phyloP scores from a whole-genome alignment of 1,140 invertebrate genomes.

The Panagrolaimus sp. region DNA sequence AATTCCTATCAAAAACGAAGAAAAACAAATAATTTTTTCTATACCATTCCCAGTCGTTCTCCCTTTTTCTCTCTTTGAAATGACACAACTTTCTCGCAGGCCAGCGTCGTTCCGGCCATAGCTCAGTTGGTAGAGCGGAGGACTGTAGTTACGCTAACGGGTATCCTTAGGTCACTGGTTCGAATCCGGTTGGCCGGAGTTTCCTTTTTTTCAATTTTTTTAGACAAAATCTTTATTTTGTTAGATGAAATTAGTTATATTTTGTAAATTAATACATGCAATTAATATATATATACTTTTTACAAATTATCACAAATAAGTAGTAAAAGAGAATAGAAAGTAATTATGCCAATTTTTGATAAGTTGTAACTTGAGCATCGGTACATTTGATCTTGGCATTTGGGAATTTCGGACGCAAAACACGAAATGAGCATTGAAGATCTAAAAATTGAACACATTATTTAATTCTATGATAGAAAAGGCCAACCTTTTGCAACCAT shows the following conservation, averaged over 20 bases:
- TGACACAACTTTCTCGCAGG: no score
- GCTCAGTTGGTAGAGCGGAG: constrained; percentile 51
- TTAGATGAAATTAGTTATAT: no score
- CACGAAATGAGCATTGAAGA: constrained; percentile 3
- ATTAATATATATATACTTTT: no score
- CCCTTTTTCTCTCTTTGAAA: no score
- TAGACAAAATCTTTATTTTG: neutral
- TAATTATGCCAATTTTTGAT: neutral
- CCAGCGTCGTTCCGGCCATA: constrained; percentile 23
- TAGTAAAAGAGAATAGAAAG: no score
- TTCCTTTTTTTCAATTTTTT: neutral
- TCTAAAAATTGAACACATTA: neutral
- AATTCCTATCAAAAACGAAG: no score
- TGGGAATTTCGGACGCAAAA: constrained; percentile 2
- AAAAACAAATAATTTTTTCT: no score
- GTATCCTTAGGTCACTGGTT: constrained; percentile 52
- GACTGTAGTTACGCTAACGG: constrained; percentile 35
- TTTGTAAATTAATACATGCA: no score
- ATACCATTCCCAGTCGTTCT: no score
- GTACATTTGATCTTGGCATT: constrained; percentile 5
- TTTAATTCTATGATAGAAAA: no score
- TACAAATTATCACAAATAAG: no score
- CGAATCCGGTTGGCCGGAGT: constrained; percentile 49
- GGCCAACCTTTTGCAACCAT: constrained; percentile 70
- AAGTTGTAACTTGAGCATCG: constrained; percentile 3